These are phyloP conservation scores for Rallus limicola DNA, from an alignment of 2,113 vertebrate species.

Conservation along the genomic window DNA sequence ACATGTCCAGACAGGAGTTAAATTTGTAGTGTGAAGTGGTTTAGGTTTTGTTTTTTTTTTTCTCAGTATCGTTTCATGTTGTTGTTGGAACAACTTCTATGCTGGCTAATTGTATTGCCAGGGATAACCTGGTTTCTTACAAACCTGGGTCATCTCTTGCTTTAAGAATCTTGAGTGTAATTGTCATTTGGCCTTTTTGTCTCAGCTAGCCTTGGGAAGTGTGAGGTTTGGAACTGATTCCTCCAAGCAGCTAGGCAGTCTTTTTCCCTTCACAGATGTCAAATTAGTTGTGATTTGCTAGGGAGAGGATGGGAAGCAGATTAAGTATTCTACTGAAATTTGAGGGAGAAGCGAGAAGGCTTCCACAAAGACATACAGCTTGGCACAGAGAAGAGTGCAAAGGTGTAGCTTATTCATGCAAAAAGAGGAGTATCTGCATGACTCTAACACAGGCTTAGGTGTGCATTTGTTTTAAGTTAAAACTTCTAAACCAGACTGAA, in stretches of 20 bases:
- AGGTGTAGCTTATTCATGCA: neutral
- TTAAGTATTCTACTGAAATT: neutral
- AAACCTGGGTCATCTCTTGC: neutral
- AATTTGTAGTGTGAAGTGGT: neutral
- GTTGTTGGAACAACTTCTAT: neutral
- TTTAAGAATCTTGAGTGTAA: neutral
- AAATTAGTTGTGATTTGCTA: neutral
- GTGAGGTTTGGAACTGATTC: neutral
- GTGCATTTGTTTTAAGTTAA: neutral
- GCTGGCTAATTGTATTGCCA: neutral
- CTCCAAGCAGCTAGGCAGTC: neutral
- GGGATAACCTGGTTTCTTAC: neutral
- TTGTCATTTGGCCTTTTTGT: neutral
- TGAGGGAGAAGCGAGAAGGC: neutral
- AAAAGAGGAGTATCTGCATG: neutral
- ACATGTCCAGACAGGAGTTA: neutral
- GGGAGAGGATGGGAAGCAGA: neutral
- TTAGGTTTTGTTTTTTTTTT: neutral
- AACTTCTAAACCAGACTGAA: neutral
- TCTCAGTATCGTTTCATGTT: neutral
- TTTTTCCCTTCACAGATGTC: neutral
- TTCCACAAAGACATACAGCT: neutral
- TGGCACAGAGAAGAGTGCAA: too few species aligned
- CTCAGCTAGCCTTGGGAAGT: neutral
- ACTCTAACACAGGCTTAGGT: accelerated